A percentile compares a stretch with the other conserved stretches of the same genome.
phyloP scores from a whole-genome alignment of 2,888 invertebrate genomes.

The Aplocera efformata region DNA sequence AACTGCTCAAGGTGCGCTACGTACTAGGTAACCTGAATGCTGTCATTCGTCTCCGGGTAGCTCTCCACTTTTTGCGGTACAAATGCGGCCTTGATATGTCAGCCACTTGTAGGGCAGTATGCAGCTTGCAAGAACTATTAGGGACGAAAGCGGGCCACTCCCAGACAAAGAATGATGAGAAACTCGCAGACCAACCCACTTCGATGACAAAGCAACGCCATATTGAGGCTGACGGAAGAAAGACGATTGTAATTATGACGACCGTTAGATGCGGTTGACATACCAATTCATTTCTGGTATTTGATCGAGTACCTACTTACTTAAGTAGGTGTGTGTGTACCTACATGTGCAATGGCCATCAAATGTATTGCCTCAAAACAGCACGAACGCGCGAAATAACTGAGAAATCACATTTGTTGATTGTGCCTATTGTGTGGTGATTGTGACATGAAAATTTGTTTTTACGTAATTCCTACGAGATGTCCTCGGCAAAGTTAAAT shows the following conservation, averaged over 20 bases:
- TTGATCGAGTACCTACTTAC: conserved; percentile 1
- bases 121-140: conserved; percentile 45
- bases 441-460: conserved; percentile 17
- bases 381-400: conserved; percentile 15
- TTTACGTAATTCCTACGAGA: conserved; percentile 20
- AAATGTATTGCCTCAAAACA: too few species aligned
- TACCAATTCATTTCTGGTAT: conserved; percentile 26
- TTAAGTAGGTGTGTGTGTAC: conserved; percentile 2
- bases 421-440: neutral
- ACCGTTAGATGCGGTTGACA: conserved; percentile 23
- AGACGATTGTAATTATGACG: conserved; percentile 23
- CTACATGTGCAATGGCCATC: too few species aligned
- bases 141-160: conserved; percentile 62
- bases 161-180: conserved; percentile 59
- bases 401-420: conserved; percentile 2
- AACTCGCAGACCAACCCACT: conserved; percentile 44
- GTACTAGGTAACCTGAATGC: conserved; percentile 55
- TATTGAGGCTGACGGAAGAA: conserved; percentile 31
- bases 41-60: conserved; percentile 53
- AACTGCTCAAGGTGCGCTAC: conserved; percentile 31
- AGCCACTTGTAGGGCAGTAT: conserved; percentile 58
- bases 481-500: conserved; percentile 22
- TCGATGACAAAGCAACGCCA: conserved; percentile 36
- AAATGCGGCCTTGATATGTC: conserved; percentile 56
- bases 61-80: conserved; percentile 54